A percentile compares a stretch with the other conserved stretches of the same genome.
Evolutionary conservation across 2,797 vertebrate genomes (phyloP).

Genomic region (Megalops cyprinoides): DNA sequence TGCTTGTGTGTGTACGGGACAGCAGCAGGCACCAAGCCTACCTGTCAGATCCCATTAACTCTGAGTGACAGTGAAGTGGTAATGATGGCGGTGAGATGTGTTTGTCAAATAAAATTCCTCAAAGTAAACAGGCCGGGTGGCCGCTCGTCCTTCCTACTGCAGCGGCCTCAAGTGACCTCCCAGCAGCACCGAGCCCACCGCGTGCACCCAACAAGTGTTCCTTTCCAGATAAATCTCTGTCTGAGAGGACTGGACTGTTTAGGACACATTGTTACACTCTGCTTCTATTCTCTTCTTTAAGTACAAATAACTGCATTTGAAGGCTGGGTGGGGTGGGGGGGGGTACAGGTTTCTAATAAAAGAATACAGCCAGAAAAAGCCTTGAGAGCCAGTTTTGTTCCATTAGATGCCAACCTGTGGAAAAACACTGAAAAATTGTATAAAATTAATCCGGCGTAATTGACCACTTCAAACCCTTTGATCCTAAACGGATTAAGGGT

Average conservation of each 20-base stretch:
- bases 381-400: background rate
- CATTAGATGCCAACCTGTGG: background rate
- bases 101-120: background rate
- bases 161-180: background rate
- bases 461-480: background rate
- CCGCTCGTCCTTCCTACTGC: background rate
- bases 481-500: background rate
- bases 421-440: background rate
- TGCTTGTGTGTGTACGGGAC: too few species aligned
- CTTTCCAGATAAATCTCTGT: background rate
- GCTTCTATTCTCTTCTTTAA: background rate
- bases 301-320: background rate
- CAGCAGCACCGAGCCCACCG: background rate
- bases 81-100: slow-evolving; percentile 12
- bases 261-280: too few species aligned
- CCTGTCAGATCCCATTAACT: slow-evolving; percentile 4
- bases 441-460: background rate
- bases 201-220: background rate
- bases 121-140: background rate
- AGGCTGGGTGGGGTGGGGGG: background rate
- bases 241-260: too few species aligned
- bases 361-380: too few species aligned
- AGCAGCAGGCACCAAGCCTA: background rate
- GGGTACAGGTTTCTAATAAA: too few species aligned
- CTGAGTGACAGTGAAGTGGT: slow-evolving; percentile 8